Percentiles rank a stretch among this genome's conserved stretches.
Evolutionary conservation across 2,888 invertebrate species (phyloP).

Genomic region (Melikaiella ostensackeni): DNA sequence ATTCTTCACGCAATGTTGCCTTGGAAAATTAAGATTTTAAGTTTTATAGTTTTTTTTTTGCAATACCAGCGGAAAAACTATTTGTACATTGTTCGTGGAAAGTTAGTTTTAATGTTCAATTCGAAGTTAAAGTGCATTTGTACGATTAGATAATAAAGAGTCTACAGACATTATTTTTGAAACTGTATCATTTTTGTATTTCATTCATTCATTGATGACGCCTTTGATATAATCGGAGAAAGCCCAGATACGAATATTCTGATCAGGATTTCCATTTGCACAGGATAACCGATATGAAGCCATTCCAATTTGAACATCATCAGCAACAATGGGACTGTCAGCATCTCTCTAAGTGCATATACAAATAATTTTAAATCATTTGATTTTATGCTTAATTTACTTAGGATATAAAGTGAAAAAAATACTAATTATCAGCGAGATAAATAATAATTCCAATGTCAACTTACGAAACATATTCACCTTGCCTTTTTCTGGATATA

Average conservation of each 20-base stretch:
- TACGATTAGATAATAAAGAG: no score
- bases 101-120: no score
- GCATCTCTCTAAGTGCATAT: constrained; percentile 2
- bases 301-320: constrained; percentile 1
- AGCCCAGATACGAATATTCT: background rate
- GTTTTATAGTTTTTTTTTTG: background rate
- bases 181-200: no score
- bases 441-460: background rate
- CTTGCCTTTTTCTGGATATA: background rate
- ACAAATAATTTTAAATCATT: background rate
- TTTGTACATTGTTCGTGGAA: background rate
- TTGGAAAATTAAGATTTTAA: background rate
- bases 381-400: background rate
- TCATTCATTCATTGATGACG: background rate
- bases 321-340: constrained; percentile 8
- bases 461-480: constrained; percentile 12
- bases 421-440: background rate
- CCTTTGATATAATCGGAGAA: background rate
- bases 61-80: background rate
- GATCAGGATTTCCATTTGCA: constrained; percentile 1
- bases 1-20: background rate
- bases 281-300: constrained; percentile 6
- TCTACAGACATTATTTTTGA: no score
- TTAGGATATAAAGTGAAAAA: background rate
- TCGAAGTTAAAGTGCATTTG: no score